A percentile compares a stretch with the other conserved stretches of the same genome.
phyloP scores from a whole-genome alignment of 1,140 invertebrate genomes.

The Bombus picipes region DNA sequence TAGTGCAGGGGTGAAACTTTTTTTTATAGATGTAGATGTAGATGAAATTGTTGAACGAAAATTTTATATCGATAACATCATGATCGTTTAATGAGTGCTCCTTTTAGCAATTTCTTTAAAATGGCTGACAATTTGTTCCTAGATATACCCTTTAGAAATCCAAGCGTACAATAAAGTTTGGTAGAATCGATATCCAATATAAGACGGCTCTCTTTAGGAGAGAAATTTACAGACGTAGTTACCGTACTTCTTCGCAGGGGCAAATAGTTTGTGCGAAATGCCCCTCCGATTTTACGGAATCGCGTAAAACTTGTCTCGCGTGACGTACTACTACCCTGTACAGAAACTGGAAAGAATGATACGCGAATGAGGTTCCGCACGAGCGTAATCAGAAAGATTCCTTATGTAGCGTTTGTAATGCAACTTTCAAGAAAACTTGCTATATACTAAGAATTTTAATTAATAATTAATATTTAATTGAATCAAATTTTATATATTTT shows the following conservation, averaged over 20 bases:
- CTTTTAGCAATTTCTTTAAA: not conserved
- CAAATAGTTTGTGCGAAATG: constrained; percentile 20
- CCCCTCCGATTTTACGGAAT: constrained; percentile 33
- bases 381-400: not conserved
- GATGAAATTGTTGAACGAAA: not conserved
- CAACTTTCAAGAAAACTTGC: not conserved
- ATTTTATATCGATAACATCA: not conserved
- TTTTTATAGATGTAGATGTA: not conserved
- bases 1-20: too few relatives aligned
- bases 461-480: too few relatives aligned
- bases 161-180: constrained; percentile 16
- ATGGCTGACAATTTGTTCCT: not conserved
- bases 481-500: not conserved
- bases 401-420: not conserved
- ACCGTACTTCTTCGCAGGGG: not conserved
- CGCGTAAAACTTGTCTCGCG: constrained; percentile 20
- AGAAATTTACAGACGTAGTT: constrained; percentile 38
- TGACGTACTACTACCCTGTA: not conserved
- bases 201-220: constrained; percentile 2
- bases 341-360: not conserved
- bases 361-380: not conserved
- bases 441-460: too few relatives aligned
- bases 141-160: not conserved
- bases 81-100: too few relatives aligned
- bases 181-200: constrained; percentile 37